Evolutionary conservation across 2,888 invertebrate genomes (phyloP), one percentile per base, ranked within the genome.

Genomic region (Eumacrocentrus americanus): DNA sequence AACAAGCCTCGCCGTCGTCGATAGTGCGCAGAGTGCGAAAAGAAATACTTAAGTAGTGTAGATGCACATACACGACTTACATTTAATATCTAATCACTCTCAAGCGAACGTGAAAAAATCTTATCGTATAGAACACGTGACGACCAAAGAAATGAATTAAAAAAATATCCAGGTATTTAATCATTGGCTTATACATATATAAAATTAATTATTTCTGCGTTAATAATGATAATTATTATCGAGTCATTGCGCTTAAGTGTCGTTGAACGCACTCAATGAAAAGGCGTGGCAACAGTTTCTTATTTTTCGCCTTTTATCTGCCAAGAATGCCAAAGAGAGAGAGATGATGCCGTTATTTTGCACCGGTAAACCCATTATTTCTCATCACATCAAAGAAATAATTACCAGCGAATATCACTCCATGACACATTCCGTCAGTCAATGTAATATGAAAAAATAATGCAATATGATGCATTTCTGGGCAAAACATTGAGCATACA

Each of bases 341-440:
- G 29, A 29, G 14, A 46, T 22, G 18, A 46, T 14, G 20, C 25
- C 44, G 54, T 54, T 54, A 54, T 54, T 54, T 54, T 35, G 22
- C 42, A 54, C 54, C 54, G 54, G 54, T 54, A 54, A 29, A 29
- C 9, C 54, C 42, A 54, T 29, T 54, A 29, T 34, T n/a, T 29
- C 29, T 29, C 29, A 29, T 29, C 29, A 29, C 29, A 29, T 6
- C 9, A 29, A 29, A n/a, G n/a, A n/a, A n/a, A n/a, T n/a, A n/a
- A 29, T 29, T 29, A 29, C 29, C 29, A 4, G 3, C 14, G 23
- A 47, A 29, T 46, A 2, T 44, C n/a, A n/a, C n/a, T n/a, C n/a
- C n/a, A n/a, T n/a, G n/a, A n/a, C n/a, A n/a, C n/a, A n/a, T n/a
- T n/a, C n/a, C n/a, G n/a, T n/a, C n/a, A n/a, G n/a, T n/a, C n/a